Percentiles rank a stretch among this genome's conserved stretches.
phyloP scores from a whole-genome alignment of 2,113 vertebrate genomes.

The Canis aureus region DNA sequence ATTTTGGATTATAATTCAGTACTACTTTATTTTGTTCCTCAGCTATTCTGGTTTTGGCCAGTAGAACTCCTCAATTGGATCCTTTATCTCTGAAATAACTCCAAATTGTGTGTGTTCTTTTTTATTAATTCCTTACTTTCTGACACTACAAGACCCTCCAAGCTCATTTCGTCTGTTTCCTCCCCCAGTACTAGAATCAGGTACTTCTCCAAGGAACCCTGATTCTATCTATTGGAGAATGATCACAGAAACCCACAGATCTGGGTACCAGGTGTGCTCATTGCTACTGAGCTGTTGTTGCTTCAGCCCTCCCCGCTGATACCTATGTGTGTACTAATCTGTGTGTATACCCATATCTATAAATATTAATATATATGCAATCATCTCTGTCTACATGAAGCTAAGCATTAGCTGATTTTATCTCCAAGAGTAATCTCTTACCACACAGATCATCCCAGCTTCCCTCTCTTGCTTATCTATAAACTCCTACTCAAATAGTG shows the following conservation, averaged over 20 bases:
- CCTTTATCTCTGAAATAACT: background rate
- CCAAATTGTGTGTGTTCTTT: background rate
- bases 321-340: background rate
- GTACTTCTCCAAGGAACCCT: background rate
- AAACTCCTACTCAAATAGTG: background rate
- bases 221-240: background rate
- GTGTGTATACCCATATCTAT: background rate
- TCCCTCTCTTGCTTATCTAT: background rate
- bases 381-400: background rate
- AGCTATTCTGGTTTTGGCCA: background rate
- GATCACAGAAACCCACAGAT: conserved; percentile 27
- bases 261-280: background rate
- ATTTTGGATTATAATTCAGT: background rate
- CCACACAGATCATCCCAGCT: background rate
- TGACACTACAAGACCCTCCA: background rate
- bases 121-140: background rate
- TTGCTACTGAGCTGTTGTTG: background rate
- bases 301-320: background rate
- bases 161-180: background rate
- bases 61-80: background rate
- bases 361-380: background rate
- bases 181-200: background rate
- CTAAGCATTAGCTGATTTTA: background rate
- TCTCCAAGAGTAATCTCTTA: background rate
- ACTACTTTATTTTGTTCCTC: background rate